Evolutionary conservation across 2,113 vertebrate genomes (phyloP), one percentile per base, ranked within the genome.

Genomic region (Dicaeum eximium): DNA sequence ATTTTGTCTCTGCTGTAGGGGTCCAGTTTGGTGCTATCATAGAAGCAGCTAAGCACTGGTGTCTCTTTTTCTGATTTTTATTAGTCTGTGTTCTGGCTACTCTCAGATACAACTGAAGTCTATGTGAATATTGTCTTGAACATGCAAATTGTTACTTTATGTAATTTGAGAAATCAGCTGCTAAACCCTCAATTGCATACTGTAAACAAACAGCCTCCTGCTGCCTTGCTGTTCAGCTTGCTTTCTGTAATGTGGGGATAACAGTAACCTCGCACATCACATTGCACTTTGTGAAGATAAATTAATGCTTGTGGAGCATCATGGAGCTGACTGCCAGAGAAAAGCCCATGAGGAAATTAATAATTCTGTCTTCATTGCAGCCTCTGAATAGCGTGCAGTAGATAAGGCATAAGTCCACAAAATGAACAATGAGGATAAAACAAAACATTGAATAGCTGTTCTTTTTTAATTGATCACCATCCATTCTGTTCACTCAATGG

Each of bases 281-380:
- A 69, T 1, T 67, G 66, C 73, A 67, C 70, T 93, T 85, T 69
- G 69, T 89, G 77, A 89, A 95, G 91, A 87, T 81, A 95, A 91
- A 95, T 95, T 81, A 93, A 75, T 87, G 80, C 81, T 82, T 75
- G 58, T 38, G 50, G 62, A 93, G 27, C 73, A 84, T 60, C 80
- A 79, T 3, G 8, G 70, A 89, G 37, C 53, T 69, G 31, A 91
- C 57, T 75, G 78, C 73, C 80, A 92, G 78, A 81, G 86, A 93
- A 95, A 93, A 93, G 62, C 73, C 84, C 84, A 75, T 28, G 61
- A 96, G 94, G 96, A 96, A 92, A 94, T 96, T 95, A 94, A 96
- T 96, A 93, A 95, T 95, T 94, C 93, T 94, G 93, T 92, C 88
- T 95, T 94, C 90, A 81, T 69, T 86, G 53, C 84, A 92, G 57